Conservation (phyloP, 2,888 invertebrate species). For the Loripinus fragilis region DNA sequence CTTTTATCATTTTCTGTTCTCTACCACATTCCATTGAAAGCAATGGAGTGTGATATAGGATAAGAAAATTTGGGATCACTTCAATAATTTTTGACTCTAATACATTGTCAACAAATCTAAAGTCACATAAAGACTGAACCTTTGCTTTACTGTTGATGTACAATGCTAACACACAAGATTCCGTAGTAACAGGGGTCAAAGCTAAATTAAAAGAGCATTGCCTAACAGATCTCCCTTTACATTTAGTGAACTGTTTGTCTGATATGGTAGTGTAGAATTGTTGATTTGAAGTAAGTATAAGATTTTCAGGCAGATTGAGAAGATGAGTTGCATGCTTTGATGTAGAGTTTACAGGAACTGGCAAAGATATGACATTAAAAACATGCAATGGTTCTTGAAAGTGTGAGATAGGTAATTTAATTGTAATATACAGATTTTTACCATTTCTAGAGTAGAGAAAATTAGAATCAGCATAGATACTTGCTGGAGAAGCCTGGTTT, state of each 20-base stretch:
- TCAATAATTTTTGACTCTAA: neutral
- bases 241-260: conserved; percentile 14
- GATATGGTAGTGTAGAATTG: conserved; percentile 37
- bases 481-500: neutral
- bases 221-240: conserved; percentile 11
- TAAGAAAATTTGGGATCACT: conserved; percentile 15
- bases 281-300: conserved; percentile 38
- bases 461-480: conserved; percentile 23
- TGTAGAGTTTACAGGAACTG: conserved; percentile 48
- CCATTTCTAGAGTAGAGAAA: conserved; percentile 28
- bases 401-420: conserved; percentile 40
- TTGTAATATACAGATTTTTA: conserved; percentile 28
- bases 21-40: conserved; percentile 26
- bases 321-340: conserved; percentile 49
- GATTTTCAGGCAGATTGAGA: conserved; percentile 31
- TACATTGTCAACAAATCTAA: conserved; percentile 16
- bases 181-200: conserved; percentile 13
- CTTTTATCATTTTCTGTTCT: conserved; percentile 21
- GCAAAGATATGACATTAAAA: conserved; percentile 42
- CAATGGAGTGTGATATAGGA: conserved; percentile 19
- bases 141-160: conserved; percentile 15
- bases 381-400: conserved; percentile 30
- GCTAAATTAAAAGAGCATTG: conserved; percentile 23
- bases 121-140: conserved; percentile 14
- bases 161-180: conserved; percentile 20